Percentiles rank a stretch among this genome's conserved stretches.
Evolutionary conservation across 2,797 vertebrate genomes (phyloP).

Genomic region (Chromobotia macracanthus): DNA sequence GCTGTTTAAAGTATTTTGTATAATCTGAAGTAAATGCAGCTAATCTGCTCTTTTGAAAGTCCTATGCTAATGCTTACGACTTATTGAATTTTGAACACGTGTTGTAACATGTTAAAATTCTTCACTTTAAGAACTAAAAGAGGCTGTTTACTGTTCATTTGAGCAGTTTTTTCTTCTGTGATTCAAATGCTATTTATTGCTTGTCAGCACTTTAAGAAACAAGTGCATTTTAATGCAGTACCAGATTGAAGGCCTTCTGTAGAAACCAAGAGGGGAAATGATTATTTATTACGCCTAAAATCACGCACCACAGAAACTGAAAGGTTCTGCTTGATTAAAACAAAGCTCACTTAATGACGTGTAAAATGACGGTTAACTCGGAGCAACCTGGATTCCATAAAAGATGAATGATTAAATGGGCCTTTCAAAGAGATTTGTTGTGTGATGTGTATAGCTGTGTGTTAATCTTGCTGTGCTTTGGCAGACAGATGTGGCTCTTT

Average conservation of each 20-base stretch:
- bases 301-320: slow-evolving; percentile 85
- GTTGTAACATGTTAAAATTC: too few species aligned
- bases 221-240: slow-evolving; percentile 83
- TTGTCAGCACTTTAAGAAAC: slow-evolving; percentile 89
- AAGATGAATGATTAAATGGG: not conserved
- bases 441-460: not conserved
- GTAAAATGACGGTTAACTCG: slow-evolving; percentile 89
- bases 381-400: slow-evolving; percentile 37
- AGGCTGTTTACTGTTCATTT: slow-evolving; percentile 62
- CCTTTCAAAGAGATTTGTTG: not conserved
- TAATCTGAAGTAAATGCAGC: too few species aligned
- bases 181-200: slow-evolving; percentile 81
- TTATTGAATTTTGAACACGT: slow-evolving; percentile 32
- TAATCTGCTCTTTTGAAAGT: too few species aligned
- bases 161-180: too few species aligned
- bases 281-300: slow-evolving; percentile 79
- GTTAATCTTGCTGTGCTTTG: not conserved
- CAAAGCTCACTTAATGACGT: slow-evolving; percentile 86
- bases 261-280: slow-evolving; percentile 72
- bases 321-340: slow-evolving; percentile 90
- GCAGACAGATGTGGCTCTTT: not conserved
- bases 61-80: too few species aligned
- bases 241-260: slow-evolving; percentile 81
- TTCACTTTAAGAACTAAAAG: slow-evolving; percentile 4
- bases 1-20: not conserved